Evolutionary conservation across 1,140 invertebrate species (phyloP), one percentile per base, ranked within the genome.

Genomic region (Solen grandis): DNA sequence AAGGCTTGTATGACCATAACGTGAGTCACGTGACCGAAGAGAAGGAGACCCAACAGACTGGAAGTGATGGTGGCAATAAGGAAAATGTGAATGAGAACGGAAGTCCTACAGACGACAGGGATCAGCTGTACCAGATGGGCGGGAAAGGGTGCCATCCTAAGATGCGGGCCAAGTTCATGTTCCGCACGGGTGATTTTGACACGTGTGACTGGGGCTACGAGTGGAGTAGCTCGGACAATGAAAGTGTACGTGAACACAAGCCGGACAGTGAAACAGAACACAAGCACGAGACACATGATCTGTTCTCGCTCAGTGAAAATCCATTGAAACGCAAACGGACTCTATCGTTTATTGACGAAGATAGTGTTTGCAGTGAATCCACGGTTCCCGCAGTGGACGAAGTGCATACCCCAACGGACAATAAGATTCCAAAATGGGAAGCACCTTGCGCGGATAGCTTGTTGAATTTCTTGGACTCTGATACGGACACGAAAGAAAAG

Each of bases 61-160:
- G 41, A 8, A 46, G 25, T 55, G 19, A 29, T 57, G 69, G 33
- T 27, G 63, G 57, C 8, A 59, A 68, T 59, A 69, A 69, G 41
- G 65, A 78, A 14, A 76, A 76, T n/a, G 33, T 38, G 8, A 46
- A 29, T n/a, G 29, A 16, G n/a, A 33, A 77, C n/a, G 27, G 50
- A 25, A 22, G 27, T 31, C n/a, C 59, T 19, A 27, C 33, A 54
- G 41, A 35, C 3, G 60, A 59, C 33, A 31, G 35, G 5, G 35
- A 50, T 29, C 31, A 54, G 22, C 19, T 76, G 36, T 54, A 68
- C 63, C 50, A 78, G 59, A 78, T 72, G 69, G 77, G 77, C 77
- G 77, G 77, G 77, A 80, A 73, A 80, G 27, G 66, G 35, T 80
- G 77, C 33, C 77, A 80, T 65, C 77, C 77, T 22, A 80, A 80